Evolutionary conservation across 2,797 vertebrate genomes (phyloP), one percentile per base, ranked within the genome.

Genomic region (Chiroxiphia lanceolata): DNA sequence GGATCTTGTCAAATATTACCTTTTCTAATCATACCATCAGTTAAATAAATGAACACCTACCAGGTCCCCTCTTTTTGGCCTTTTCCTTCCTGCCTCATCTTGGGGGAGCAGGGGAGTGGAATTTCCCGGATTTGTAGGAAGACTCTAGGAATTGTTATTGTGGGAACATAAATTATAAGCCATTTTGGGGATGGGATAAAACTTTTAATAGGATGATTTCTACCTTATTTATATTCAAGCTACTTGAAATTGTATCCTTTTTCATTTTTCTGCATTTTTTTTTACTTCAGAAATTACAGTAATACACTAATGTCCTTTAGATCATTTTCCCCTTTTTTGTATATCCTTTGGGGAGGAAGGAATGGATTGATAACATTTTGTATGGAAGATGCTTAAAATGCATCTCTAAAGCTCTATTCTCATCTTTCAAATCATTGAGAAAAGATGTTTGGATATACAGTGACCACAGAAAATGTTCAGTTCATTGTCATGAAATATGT

Each of bases 181-280:
- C 45, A 51, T 96, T 95, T 92, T 77, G 81, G 69, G 56, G 64
- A 85, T 65, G 75, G 61, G 44, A n/a, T 83, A 47, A 79, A 82
- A 83, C 18, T 87, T 91, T 6, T 50, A 33, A 59, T 87, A 84
- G 85, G 70, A 75, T 69, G 34, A 86, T 91, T 91, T 93, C 53
- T 72, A 51, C 57, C 56, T 27, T 78, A 60, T 74, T 85, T 74
- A 26, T 84, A 26, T 86, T 89, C 54, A 83, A 89, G 33, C 19
- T 93, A 70, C 78, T 77, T 89, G 77, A 81, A 75, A 47, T 67
- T 11, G 65, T 79, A 44, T 34, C 0, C 29, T 81, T 95, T 79
- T 78, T 19, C 3, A n/a, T 76, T 83, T 79, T 85, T 63, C 44
- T 90, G n/a, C 26, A 2, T 60, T 83, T 88, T 68, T 57, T 92